These are phyloP conservation scores for Odocoileus hemionus DNA, from an alignment of 2,113 vertebrate species.

Conservation along the genomic window DNA sequence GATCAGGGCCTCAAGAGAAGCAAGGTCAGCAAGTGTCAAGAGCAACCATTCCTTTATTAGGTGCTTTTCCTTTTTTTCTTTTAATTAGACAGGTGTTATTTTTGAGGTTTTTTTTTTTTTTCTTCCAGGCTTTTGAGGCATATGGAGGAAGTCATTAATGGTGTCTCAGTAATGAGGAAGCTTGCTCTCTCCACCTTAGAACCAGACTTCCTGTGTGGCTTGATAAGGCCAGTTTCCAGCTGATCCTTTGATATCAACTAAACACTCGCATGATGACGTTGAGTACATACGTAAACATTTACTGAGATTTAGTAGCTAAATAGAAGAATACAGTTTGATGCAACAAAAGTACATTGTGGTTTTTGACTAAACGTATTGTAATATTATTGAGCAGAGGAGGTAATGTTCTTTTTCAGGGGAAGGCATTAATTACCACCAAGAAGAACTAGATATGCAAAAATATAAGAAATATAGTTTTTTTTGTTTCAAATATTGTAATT, in stretches of 20 bases:
- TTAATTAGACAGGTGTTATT: conserved; percentile 20
- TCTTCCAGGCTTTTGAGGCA: background rate
- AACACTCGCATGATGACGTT: background rate
- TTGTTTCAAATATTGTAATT: background rate
- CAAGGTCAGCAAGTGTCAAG: background rate
- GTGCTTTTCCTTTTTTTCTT: background rate
- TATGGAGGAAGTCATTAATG: conserved; percentile 18
- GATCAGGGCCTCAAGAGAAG: background rate
- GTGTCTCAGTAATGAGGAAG: background rate
- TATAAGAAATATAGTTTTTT: background rate
- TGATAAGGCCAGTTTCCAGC: background rate
- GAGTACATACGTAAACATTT: background rate
- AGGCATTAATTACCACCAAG: background rate
- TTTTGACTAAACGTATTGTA: background rate
- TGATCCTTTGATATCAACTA: background rate
- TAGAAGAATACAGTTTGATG: background rate
- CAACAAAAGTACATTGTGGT: background rate
- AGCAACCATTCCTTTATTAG: background rate
- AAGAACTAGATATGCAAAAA: background rate
- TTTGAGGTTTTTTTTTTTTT: background rate
- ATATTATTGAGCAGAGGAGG: background rate
- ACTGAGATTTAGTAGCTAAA: background rate
- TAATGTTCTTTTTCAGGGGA: background rate
- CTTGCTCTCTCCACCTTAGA: background rate
- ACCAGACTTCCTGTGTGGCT: background rate